Conservation (phyloP, 1,140 invertebrate genomes). For the Procambarus clarkii region DNA sequence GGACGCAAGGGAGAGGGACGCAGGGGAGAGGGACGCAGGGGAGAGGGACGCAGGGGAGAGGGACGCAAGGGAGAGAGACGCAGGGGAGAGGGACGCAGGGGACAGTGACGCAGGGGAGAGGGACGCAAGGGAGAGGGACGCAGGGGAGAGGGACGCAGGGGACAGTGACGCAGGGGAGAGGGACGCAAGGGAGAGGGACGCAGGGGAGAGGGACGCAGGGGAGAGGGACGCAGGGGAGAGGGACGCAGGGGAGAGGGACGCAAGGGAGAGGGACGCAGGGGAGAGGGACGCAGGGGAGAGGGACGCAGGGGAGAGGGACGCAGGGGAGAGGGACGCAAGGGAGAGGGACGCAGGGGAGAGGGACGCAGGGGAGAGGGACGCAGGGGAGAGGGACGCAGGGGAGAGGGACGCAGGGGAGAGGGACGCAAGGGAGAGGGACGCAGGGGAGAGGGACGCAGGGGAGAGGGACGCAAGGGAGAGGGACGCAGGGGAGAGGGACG, state of each 20-base stretch:
- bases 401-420: background rate
- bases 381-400: background rate
- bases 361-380: background rate
- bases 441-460: background rate
- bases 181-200: background rate
- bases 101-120: too few species aligned
- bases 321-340: background rate
- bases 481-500: background rate
- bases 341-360: background rate
- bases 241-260: background rate
- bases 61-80: background rate
- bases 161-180: background rate
- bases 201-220: background rate
- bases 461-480: background rate
- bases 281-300: too few species aligned
- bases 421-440: background rate
- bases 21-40: background rate
- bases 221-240: background rate
- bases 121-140: too few species aligned
- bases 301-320: too few species aligned
- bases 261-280: background rate
- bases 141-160: too few species aligned
- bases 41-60: background rate
- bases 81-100: too few species aligned
- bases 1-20: background rate